phyloP scores from a whole-genome alignment of 2,888 invertebrate genomes.

The Rhagonycha lutea region DNA sequence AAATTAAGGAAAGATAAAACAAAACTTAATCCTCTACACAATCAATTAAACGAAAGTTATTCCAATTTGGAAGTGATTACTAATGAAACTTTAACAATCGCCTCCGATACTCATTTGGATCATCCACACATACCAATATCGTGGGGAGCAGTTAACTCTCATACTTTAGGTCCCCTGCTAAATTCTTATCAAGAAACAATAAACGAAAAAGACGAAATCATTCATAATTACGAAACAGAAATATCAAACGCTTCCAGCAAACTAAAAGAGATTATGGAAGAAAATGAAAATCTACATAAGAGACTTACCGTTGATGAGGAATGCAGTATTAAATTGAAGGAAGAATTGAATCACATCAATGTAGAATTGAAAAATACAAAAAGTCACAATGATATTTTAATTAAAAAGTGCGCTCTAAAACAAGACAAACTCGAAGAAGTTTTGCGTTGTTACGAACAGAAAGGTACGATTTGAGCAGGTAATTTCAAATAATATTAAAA shows the following conservation, averaged over 20 bases:
- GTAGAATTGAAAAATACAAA: conserved; percentile 49
- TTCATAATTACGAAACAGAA: conserved; percentile 71
- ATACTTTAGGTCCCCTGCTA: conserved; percentile 72
- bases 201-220: conserved; percentile 74
- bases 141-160: conserved; percentile 63
- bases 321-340: conserved; percentile 53
- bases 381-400: conserved; percentile 55
- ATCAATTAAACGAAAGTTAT: conserved; percentile 13
- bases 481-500: neutral
- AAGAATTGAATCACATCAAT: conserved; percentile 54
- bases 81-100: conserved; percentile 23
- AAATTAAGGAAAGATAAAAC: conserved; percentile 57
- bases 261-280: conserved; percentile 69
- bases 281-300: conserved; percentile 68
- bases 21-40: conserved; percentile 1
- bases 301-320: conserved; percentile 57
- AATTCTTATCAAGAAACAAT: conserved; percentile 81
- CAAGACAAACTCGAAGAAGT: conserved; percentile 76
- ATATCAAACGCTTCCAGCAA: conserved; percentile 73
- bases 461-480: conserved; percentile 58
- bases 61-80: conserved; percentile 27
- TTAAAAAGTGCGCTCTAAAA: conserved; percentile 69
- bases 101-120: conserved; percentile 49
- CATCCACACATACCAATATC: conserved; percentile 56
- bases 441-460: conserved; percentile 73